A percentile compares a stretch with the other conserved stretches of the same genome.
phyloP scores from a whole-genome alignment of 2,888 invertebrate genomes.

The Nematopogon swammerdamellus region DNA sequence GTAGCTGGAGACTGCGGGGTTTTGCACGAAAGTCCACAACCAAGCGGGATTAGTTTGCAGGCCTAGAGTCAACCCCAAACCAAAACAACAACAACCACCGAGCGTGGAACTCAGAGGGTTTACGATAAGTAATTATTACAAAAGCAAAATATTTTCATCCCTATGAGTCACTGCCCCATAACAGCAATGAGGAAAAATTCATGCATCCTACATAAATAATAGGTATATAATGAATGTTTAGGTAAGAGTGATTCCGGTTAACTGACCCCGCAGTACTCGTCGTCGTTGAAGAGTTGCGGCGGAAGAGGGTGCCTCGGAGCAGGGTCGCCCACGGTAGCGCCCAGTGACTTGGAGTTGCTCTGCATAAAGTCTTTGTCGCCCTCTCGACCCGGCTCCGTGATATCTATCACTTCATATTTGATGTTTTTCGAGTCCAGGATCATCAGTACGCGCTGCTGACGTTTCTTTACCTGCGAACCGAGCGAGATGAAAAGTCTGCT shows the following conservation, averaged over 20 bases:
- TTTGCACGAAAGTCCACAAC: too few species aligned
- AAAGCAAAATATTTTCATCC: too few species aligned
- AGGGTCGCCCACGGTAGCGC: constrained; percentile 69
- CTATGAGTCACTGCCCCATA: too few species aligned
- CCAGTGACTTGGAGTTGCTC: constrained; percentile 73
- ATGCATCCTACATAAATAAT: too few species aligned
- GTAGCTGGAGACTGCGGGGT: too few species aligned
- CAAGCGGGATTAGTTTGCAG: too few species aligned
- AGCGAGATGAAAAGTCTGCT: constrained; percentile 27
- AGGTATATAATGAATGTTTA: too few species aligned
- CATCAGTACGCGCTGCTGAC: constrained; percentile 91
- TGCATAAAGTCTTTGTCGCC: constrained; percentile 90
- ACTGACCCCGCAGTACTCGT: constrained; percentile 88
- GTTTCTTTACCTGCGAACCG: constrained; percentile 82
- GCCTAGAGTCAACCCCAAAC: too few species aligned
- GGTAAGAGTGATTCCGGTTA: background rate
- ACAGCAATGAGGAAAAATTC: too few species aligned
- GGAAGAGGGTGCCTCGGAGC: constrained; percentile 79
- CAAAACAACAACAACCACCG: too few species aligned
- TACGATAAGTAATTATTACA: too few species aligned
- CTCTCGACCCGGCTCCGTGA: constrained; percentile 91
- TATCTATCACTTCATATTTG: constrained; percentile 87
- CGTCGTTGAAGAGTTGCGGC: constrained; percentile 93
- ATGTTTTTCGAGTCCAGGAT: constrained; percentile 90
- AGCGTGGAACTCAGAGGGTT: too few species aligned